Evolutionary conservation across 2,888 invertebrate genomes (phyloP).

Genomic region (Ophion ventricosus): DNA sequence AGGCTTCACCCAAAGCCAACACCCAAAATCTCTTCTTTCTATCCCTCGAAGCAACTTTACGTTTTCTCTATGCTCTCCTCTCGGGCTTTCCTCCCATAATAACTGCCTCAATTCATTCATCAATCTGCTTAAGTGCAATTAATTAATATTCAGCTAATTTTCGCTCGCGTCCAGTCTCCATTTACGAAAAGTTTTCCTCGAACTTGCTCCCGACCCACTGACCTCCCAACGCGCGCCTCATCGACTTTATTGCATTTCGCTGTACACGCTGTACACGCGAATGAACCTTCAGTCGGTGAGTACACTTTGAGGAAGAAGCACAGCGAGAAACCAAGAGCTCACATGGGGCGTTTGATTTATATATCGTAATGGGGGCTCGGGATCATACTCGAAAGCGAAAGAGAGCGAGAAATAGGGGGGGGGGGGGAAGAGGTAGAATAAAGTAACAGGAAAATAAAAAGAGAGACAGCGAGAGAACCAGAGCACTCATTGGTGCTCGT

Average conservation of each 20-base stretch:
- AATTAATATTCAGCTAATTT: neutral
- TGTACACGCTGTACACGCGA: neutral
- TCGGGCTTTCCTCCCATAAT: neutral
- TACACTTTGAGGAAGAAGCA: constrained; percentile 34
- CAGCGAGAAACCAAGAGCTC: neutral
- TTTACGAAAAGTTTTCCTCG: constrained; percentile 65
- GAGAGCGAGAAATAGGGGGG: neutral
- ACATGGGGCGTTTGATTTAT: constrained; percentile 77
- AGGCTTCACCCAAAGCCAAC: constrained; percentile 29
- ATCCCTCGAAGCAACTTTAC: neutral
- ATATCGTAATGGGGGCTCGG: constrained; percentile 79
- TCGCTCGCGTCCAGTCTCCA: neutral
- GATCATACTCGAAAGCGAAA: constrained; percentile 71
- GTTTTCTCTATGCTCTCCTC: neutral
- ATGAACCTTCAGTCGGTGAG: constrained; percentile 19
- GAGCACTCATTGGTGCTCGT: constrained; percentile 74
- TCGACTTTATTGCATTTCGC: constrained; percentile 32
- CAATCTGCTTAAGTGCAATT: neutral
- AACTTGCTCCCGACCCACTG: constrained; percentile 71
- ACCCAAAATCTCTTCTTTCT: constrained; percentile 10
- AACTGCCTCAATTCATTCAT: neutral
- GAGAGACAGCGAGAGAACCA: constrained; percentile 1
- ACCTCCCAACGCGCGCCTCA: constrained; percentile 72
- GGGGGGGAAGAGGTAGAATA: neutral
- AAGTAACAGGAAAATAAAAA: neutral